A percentile compares a stretch with the other conserved stretches of the same genome.
Conservation (phyloP, 2,113 vertebrate species). For the Struthio camelus region DNA sequence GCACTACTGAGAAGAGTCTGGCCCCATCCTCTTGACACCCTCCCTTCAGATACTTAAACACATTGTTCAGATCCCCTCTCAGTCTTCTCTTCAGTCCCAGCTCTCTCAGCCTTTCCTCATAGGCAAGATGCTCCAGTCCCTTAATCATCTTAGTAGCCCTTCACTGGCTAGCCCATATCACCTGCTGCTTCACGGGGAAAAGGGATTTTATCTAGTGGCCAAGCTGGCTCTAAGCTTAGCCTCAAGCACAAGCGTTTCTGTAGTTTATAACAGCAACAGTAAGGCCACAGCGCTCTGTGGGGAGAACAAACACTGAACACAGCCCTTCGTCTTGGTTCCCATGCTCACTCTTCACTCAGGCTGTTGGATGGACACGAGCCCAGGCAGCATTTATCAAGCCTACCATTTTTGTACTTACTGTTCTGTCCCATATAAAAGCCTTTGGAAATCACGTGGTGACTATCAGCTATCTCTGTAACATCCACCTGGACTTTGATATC, state of each 20-base stretch:
- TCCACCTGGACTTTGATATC: constrained; percentile 62
- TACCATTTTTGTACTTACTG: constrained; percentile 67
- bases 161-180: background rate
- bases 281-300: background rate
- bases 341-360: background rate
- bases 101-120: background rate
- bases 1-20: background rate
- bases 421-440: constrained; percentile 58
- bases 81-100: background rate
- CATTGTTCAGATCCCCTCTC: too few species aligned
- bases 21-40: background rate
- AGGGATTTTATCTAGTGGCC: background rate
- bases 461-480: background rate
- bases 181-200: background rate
- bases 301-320: background rate
- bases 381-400: background rate
- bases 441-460: background rate
- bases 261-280: background rate
- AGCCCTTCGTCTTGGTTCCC: background rate
- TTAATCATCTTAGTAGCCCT: background rate
- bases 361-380: background rate
- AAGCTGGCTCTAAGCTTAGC: background rate
- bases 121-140: background rate
- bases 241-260: background rate
- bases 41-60: background rate